A percentile compares a stretch with the other conserved stretches of the same genome.
Evolutionary conservation across 2,113 vertebrate genomes (phyloP).

Genomic region (Percopsis transmontana): DNA sequence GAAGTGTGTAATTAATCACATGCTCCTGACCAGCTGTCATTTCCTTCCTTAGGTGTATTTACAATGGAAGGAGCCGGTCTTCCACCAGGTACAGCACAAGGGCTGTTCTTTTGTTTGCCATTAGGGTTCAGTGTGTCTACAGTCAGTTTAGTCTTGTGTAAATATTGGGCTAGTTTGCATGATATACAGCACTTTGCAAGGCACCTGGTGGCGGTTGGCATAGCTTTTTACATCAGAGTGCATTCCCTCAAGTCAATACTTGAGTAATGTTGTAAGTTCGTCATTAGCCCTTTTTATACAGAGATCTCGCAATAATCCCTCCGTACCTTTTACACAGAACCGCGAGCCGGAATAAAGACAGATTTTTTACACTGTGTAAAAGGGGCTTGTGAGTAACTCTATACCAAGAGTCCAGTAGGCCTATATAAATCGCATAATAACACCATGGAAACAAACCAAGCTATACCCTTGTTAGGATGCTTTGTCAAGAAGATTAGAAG

Average conservation of each 20-base stretch:
- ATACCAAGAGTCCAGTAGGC: no score
- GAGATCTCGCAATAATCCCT: no score
- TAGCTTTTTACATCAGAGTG: neutral
- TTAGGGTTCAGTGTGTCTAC: constrained; percentile 30
- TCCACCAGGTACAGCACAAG: constrained; percentile 89
- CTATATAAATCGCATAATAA: neutral
- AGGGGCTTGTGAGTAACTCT: no score
- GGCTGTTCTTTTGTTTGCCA: constrained; percentile 44
- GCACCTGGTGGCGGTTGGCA: neutral
- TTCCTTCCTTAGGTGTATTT: constrained; percentile 86
- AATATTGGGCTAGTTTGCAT: constrained; percentile 19
- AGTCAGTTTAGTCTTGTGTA: constrained; percentile 26
- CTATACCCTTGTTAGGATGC: neutral
- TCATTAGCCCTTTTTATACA: no score
- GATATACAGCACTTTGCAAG: neutral
- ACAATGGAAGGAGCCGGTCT: constrained; percentile 93
- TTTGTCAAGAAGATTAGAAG: neutral
- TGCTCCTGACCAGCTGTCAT: constrained; percentile 29
- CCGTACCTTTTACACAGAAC: no score
- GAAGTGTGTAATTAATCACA: neutral
- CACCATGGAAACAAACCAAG: neutral
- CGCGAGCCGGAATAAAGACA: no score
- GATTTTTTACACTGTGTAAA: no score
- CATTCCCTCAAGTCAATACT: no score
- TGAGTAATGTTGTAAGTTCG: no score